These are phyloP conservation scores for Latrodectus geometricus DNA, from an alignment of 1,140 invertebrate species.

Conservation along the genomic window DNA sequence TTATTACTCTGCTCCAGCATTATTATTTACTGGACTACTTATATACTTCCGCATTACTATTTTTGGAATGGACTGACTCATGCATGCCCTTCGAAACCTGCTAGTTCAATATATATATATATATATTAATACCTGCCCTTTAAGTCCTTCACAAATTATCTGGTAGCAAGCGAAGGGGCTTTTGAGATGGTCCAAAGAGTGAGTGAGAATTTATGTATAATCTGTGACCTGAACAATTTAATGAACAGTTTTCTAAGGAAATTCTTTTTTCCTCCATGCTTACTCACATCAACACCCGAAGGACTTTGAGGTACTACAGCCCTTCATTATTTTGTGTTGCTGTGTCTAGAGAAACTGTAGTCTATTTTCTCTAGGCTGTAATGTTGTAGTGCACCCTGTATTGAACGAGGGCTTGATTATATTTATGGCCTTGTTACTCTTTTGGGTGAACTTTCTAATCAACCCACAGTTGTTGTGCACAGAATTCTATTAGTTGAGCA, in stretches of 20 bases:
- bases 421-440: constrained; percentile 14
- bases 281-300: constrained; percentile 49
- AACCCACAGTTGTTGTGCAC: constrained; percentile 57
- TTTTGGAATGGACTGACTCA: constrained; percentile 62
- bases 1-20: constrained; percentile 43
- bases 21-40: constrained; percentile 43
- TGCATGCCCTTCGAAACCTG: constrained; percentile 63
- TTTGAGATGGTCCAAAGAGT: constrained; percentile 94
- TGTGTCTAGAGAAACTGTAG: constrained; percentile 62
- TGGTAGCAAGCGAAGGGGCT: constrained; percentile 80
- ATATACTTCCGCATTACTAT: constrained; percentile 43
- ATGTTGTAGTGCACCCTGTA: constrained; percentile 58
- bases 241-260: constrained; percentile 54
- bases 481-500: constrained; percentile 58
- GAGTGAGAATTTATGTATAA: constrained; percentile 63
- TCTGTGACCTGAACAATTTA: constrained; percentile 47
- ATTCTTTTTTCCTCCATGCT: constrained; percentile 60
- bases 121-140: constrained; percentile 46
- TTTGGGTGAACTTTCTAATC: constrained; percentile 28
- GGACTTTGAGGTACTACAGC: constrained; percentile 62
- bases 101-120: constrained; percentile 43
- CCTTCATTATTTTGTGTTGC: constrained; percentile 61
- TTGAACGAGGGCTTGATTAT: constrained; percentile 40
- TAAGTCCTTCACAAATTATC: constrained; percentile 34
- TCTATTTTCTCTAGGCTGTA: constrained; percentile 58